phyloP scores from a whole-genome alignment of 2,113 vertebrate genomes.

The Fukomys damarensis region DNA sequence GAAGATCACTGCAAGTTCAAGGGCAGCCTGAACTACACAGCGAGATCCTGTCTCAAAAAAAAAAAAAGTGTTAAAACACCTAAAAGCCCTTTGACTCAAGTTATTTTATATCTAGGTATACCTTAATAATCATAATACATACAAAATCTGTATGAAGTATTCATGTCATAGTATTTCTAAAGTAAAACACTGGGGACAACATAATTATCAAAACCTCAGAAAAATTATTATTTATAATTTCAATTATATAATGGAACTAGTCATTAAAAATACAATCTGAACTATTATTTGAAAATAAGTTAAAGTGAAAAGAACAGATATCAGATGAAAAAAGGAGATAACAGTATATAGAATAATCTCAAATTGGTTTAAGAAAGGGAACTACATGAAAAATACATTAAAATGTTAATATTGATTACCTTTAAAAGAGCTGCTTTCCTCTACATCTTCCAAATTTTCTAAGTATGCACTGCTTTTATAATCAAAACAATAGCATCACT shows the following conservation, averaged over 20 bases:
- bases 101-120: background rate
- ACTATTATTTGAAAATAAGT: background rate
- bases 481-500: conserved; percentile 28
- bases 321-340: conserved; percentile 8
- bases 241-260: conserved; percentile 40
- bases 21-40: background rate
- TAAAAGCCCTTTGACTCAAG: conserved; percentile 45
- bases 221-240: background rate
- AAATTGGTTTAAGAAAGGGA: background rate
- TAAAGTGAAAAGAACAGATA: conserved; percentile 30
- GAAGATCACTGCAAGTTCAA: background rate
- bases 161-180: conserved; percentile 34
- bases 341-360: background rate
- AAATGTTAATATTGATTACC: conserved; percentile 14
- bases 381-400: conserved; percentile 14
- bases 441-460: conserved; percentile 35
- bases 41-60: background rate
- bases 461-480: conserved; percentile 7
- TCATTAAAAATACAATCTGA: conserved; percentile 36
- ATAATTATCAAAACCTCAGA: background rate
- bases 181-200: conserved; percentile 36
- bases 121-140: conserved; percentile 31
- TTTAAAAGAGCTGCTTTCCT: conserved; percentile 1
- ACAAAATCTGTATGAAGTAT: background rate
- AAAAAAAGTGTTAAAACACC: background rate